Evolutionary conservation across 2,797 vertebrate species (phyloP).

Genomic region (Bryconaethiops microstoma): DNA sequence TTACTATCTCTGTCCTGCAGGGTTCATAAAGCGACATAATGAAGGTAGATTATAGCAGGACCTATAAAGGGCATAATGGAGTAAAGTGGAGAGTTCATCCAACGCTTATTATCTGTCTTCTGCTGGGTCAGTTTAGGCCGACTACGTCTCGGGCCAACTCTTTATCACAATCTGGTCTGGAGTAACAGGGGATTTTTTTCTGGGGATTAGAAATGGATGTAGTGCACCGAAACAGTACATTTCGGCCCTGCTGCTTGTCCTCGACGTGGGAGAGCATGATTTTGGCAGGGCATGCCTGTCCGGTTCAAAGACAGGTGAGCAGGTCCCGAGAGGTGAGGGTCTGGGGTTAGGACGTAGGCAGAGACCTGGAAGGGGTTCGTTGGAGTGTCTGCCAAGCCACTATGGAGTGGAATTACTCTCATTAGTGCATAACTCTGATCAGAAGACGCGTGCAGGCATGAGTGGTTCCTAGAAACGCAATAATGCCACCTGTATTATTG

Average conservation of each 20-base stretch:
- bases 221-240: not conserved
- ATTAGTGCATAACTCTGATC: constrained; percentile 36
- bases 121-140: constrained; percentile 14
- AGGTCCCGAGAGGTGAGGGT: not conserved
- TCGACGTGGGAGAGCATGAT: not conserved
- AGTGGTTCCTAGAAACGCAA: constrained; percentile 16
- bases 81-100: constrained; percentile 43
- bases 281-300: not conserved
- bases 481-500: constrained; percentile 43
- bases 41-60: constrained; percentile 12
- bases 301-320: not conserved
- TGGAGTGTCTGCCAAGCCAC: constrained; percentile 30
- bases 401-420: constrained; percentile 45
- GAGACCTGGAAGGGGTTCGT: constrained; percentile 36
- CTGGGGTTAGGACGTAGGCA: constrained; percentile 15
- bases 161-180: not conserved
- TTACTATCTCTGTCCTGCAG: constrained; percentile 22
- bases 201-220: not conserved
- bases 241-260: not conserved
- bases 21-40: constrained; percentile 54
- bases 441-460: not conserved
- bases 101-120: constrained; percentile 35
- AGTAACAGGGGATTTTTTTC: not conserved
- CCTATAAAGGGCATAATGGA: constrained; percentile 46
- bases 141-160: not conserved